phyloP scores from a whole-genome alignment of 2,113 vertebrate genomes.

The Strix aluco region DNA sequence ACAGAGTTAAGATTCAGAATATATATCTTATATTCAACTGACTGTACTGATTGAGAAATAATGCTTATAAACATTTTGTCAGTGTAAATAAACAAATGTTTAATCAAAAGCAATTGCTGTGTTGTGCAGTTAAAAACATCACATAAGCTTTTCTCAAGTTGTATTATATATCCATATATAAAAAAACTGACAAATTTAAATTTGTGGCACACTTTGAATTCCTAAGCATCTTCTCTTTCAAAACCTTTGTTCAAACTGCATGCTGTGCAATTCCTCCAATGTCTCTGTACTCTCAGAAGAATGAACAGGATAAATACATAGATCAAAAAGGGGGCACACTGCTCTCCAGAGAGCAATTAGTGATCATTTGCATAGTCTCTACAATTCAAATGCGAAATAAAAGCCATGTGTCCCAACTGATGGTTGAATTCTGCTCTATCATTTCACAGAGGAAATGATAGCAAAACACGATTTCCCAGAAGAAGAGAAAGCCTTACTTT shows the following conservation, averaged over 20 bases:
- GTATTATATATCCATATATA: not conserved
- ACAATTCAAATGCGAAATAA: not conserved
- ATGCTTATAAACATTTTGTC: not conserved
- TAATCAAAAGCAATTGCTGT: not conserved
- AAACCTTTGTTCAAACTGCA: not conserved
- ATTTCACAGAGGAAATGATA: not conserved
- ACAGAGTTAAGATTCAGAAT: not conserved
- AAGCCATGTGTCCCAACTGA: not conserved
- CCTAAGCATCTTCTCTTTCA: not conserved
- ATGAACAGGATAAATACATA: not conserved
- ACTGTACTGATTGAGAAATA: not conserved
- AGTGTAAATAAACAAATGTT: not conserved
- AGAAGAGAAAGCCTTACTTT: not conserved
- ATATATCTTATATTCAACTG: not conserved
- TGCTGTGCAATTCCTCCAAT: not conserved
- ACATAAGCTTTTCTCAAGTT: not conserved
- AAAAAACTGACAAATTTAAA: not conserved
- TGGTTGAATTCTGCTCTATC: not conserved
- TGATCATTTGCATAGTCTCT: slow-evolving; percentile 20
- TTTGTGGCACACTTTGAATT: not conserved
- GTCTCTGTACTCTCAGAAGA: not conserved
- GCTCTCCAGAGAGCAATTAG: slow-evolving; percentile 59
- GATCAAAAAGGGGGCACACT: not conserved
- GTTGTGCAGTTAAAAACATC: not conserved
- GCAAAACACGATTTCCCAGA: not conserved